These are phyloP conservation scores for Hedya salicella DNA, from an alignment of 2,888 invertebrate species.

Conservation along the genomic window DNA sequence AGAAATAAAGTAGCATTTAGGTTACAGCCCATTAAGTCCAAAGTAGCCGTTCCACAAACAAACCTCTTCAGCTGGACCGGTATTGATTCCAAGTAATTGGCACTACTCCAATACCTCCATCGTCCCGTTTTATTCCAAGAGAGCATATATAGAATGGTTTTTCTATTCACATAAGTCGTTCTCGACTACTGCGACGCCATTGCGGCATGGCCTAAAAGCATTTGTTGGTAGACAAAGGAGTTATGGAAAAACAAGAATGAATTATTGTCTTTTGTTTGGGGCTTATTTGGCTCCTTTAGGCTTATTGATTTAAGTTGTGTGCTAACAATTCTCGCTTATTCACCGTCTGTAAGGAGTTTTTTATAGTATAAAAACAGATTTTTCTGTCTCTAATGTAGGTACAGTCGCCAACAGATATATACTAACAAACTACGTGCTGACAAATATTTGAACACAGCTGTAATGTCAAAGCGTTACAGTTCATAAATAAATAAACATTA, in stretches of 20 bases:
- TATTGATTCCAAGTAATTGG: conserved; percentile 40
- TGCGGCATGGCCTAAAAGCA: not conserved
- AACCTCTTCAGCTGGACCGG: conserved; percentile 16
- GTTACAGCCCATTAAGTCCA: conserved; percentile 6
- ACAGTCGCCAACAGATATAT: too few relatives aligned
- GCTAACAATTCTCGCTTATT: not conserved
- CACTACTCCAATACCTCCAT: conserved; percentile 28
- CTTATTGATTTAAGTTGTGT: conserved; percentile 12
- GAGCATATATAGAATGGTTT: not conserved
- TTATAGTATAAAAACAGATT: not conserved
- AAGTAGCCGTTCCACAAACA: conserved; percentile 22
- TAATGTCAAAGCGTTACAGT: too few relatives aligned
- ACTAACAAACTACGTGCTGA: too few relatives aligned
- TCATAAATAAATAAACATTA: too few relatives aligned
- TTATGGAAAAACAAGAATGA: conserved; percentile 1
- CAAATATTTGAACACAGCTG: too few relatives aligned
- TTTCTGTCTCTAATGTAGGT: too few relatives aligned
- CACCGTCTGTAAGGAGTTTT: not conserved
- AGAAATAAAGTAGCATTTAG: conserved; percentile 7
- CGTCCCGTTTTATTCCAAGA: conserved; percentile 2
- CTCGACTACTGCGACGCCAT: not conserved
- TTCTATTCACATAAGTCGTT: not conserved
- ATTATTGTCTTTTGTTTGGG: not conserved
- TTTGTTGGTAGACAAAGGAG: not conserved
- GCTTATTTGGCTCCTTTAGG: conserved; percentile 5